phyloP scores from a whole-genome alignment of 2,888 invertebrate species.

The Dastarcus helophoroides region DNA sequence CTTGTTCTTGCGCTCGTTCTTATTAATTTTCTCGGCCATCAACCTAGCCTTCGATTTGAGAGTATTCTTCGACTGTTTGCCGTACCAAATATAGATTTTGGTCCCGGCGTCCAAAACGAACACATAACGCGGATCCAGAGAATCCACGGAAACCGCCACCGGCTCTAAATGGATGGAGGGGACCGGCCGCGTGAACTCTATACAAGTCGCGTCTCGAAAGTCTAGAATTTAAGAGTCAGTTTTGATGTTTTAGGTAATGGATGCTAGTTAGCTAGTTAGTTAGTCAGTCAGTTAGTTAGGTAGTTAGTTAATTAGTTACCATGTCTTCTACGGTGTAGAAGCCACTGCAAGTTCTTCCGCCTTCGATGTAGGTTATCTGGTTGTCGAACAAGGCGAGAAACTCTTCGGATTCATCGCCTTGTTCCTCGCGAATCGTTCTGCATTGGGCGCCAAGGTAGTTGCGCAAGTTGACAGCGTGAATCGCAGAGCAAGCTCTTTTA shows the following conservation, averaged over 20 bases:
- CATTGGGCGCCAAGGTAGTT: conserved; percentile 91
- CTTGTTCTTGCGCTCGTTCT: conserved; percentile 92
- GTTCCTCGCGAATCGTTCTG: conserved; percentile 92
- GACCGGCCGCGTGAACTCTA: conserved; percentile 79
- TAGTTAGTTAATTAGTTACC: conserved; percentile 40
- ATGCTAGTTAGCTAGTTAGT: too few relatives aligned
- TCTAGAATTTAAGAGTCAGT: conserved; percentile 43
- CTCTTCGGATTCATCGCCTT: conserved; percentile 92
- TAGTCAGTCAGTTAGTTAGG: too few relatives aligned
- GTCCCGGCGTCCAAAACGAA: conserved; percentile 83
- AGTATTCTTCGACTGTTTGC: conserved; percentile 77
- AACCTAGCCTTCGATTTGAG: conserved; percentile 79
- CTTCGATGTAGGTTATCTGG: conserved; percentile 90
- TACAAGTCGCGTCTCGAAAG: conserved; percentile 75
- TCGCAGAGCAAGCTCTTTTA: conserved; percentile 92
- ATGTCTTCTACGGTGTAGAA: conserved; percentile 94
- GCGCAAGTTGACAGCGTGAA: conserved; percentile 96
- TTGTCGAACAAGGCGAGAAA: conserved; percentile 86
- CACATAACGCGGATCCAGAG: conserved; percentile 84
- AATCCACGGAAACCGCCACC: conserved; percentile 55
- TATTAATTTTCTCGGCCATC: conserved; percentile 96
- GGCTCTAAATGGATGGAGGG: conserved; percentile 82
- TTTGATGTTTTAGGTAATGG: too few relatives aligned
- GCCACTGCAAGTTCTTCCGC: conserved; percentile 93
- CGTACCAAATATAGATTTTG: conserved; percentile 84